phyloP scores from a whole-genome alignment of 2,888 invertebrate species.

The Xanthorhoe designata region DNA sequence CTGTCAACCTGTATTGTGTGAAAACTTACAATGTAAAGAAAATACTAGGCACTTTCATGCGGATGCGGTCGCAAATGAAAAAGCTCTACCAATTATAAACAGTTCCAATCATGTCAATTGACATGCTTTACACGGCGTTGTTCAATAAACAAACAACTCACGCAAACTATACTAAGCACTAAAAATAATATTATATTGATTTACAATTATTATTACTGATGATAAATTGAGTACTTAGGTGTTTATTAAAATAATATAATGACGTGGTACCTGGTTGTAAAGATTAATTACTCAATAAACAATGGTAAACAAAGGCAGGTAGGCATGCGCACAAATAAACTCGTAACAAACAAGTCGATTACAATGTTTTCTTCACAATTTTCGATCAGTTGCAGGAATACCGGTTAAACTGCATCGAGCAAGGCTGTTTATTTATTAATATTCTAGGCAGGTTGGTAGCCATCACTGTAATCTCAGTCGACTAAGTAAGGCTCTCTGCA shows the following conservation, averaged over 20 bases:
- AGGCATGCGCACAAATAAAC: constrained; percentile 4
- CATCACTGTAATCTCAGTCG: constrained; percentile 19
- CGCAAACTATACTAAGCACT: not conserved
- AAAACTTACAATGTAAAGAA: not conserved
- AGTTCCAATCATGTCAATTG: not conserved
- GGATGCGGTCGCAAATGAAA: not conserved
- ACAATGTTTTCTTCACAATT: constrained; percentile 3
- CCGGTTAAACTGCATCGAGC: constrained; percentile 26
- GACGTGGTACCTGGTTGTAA: not conserved
- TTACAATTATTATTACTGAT: not conserved
- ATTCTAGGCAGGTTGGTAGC: constrained; percentile 19
- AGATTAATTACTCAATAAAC: not conserved
- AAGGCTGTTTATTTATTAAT: constrained; percentile 24
- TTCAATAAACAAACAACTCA: not conserved
- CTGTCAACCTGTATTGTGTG: not conserved
- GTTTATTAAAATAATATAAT: not conserved
- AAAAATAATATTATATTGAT: not conserved
- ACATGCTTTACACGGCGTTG: not conserved
- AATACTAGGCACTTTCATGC: not conserved
- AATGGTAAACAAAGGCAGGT: not conserved
- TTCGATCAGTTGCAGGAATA: constrained; percentile 23
- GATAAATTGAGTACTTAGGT: not conserved
- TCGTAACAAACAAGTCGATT: not conserved
- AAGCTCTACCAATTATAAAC: not conserved
- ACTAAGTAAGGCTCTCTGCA: constrained; percentile 13